Evolutionary conservation across 23 tunicate species (phyloP).

Genomic region (Trididemnum nubilum): DNA sequence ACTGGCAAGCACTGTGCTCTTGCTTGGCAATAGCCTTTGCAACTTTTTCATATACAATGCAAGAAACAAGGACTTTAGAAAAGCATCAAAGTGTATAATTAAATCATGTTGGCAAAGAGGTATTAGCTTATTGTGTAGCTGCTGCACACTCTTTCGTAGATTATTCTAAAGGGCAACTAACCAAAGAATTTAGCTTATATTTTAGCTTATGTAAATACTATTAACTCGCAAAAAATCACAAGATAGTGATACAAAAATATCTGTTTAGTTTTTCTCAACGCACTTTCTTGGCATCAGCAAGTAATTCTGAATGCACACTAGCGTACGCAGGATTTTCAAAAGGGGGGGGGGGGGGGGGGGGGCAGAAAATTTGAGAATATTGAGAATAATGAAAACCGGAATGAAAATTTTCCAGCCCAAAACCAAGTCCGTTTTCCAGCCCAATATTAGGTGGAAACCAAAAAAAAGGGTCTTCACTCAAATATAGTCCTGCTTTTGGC

Average conservation of each 20-base stretch:
- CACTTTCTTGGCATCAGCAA: no score
- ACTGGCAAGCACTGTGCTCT: constrained; percentile 26
- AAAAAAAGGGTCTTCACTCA: no score
- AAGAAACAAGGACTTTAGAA: constrained; percentile 49
- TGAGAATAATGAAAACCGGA: no score
- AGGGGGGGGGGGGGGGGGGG: no score
- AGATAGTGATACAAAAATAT: background rate
- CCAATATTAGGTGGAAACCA: no score
- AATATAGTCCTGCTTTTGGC: no score
- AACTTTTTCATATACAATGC: constrained; percentile 76
- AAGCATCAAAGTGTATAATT: constrained; percentile 27
- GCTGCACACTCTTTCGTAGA: constrained; percentile 14
- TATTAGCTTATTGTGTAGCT: background rate
- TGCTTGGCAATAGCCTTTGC: constrained; percentile 71
- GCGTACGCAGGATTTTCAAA: no score
- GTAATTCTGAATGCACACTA: no score
- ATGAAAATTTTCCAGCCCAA: no score
- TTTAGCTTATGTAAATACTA: background rate
- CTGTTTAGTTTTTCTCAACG: no score
- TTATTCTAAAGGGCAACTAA: constrained; percentile 35
- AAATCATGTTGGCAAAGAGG: background rate
- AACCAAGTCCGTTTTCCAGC: no score
- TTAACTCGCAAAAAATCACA: background rate
- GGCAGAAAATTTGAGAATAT: no score
- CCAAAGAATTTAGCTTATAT: constrained; percentile 16